These are phyloP conservation scores for Carassius carassius DNA, from an alignment of 2,113 vertebrate genomes.

Conservation along the genomic window DNA sequence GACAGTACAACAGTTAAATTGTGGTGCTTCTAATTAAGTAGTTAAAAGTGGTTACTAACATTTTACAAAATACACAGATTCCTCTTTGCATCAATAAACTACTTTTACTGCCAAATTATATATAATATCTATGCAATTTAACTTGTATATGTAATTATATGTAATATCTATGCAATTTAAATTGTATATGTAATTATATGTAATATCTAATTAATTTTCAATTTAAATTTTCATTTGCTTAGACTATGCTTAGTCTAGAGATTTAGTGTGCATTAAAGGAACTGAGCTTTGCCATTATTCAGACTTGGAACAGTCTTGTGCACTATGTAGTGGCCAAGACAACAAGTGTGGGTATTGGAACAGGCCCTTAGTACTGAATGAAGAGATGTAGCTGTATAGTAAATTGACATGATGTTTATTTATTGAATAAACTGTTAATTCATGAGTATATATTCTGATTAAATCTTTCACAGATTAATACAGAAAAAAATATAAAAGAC, in stretches of 20 bases:
- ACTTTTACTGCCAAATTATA: neutral
- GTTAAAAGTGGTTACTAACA: neutral
- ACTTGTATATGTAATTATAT: neutral
- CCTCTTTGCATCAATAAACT: neutral
- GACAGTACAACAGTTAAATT: neutral
- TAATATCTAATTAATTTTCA: too few relatives aligned
- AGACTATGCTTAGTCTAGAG: too few relatives aligned
- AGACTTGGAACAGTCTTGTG: neutral
- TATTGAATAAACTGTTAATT: neutral
- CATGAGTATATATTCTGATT: neutral
- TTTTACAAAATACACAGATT: neutral
- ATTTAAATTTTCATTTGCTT: too few relatives aligned
- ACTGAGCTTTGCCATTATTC: neutral
- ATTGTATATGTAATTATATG: too few relatives aligned
- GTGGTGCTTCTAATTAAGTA: neutral
- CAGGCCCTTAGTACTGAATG: neutral
- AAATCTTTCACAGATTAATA: neutral
- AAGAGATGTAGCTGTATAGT: neutral
- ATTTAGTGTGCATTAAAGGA: too few relatives aligned
- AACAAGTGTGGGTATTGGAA: neutral
- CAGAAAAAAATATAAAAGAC: neutral
- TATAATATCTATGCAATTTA: neutral
- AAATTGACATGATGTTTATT: neutral
- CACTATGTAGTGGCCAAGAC: neutral
- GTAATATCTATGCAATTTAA: neutral